These are phyloP conservation scores for Capitulum mitella DNA, from an alignment of 2,888 invertebrate species.

Conservation along the genomic window DNA sequence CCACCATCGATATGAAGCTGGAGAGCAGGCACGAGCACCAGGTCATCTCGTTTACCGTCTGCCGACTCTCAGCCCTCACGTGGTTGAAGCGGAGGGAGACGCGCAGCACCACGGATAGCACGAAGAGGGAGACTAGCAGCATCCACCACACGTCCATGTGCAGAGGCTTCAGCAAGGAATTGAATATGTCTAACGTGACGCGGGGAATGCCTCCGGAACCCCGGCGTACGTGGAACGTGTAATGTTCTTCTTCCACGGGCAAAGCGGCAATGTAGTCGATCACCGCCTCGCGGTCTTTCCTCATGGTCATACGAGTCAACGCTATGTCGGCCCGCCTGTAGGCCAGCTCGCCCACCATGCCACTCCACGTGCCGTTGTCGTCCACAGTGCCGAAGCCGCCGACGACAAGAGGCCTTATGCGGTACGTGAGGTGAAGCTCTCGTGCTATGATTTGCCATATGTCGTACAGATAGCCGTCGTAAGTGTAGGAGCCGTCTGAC, in stretches of 20 bases:
- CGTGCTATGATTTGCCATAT: no score
- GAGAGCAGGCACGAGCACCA: neutral
- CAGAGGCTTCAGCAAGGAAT: neutral
- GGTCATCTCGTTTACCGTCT: neutral
- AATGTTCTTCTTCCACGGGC: neutral
- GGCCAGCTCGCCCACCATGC: no score
- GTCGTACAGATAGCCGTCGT: no score
- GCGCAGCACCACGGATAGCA: neutral
- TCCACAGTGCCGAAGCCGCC: conserved; percentile 31
- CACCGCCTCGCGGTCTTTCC: neutral
- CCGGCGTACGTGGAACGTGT: neutral
- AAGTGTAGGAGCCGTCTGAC: no score
- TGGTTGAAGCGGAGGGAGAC: neutral
- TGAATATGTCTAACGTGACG: no score
- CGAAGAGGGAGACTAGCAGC: neutral
- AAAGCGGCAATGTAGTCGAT: neutral
- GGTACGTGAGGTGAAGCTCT: conserved; percentile 32
- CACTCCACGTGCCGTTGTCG: no score
- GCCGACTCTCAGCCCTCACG: neutral
- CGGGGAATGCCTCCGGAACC: no score
- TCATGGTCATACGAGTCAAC: neutral
- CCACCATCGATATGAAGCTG: neutral
- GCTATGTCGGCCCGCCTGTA: no score
- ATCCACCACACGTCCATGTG: neutral
- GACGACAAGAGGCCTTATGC: conserved; percentile 26